phyloP scores from a whole-genome alignment of 1,140 invertebrate species.

The Aradophagus sp. region DNA sequence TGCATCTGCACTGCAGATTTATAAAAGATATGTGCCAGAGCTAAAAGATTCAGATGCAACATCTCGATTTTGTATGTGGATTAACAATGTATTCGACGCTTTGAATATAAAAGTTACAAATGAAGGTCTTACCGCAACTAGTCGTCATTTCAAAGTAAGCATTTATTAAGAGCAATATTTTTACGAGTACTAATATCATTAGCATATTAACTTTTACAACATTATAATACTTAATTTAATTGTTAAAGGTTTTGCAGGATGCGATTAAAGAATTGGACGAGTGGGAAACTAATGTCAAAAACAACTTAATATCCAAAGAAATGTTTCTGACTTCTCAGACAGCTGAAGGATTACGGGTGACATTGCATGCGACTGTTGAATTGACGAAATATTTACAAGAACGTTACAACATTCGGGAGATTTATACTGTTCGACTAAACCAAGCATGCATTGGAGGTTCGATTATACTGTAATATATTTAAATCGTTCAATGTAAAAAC shows the following conservation, averaged over 20 bases:
- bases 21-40: background rate
- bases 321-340: conserved; percentile 5
- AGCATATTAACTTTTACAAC: too few species aligned
- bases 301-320: background rate
- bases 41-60: background rate
- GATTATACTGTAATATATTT: background rate
- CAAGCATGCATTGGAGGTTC: conserved; percentile 10
- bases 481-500: background rate
- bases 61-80: background rate
- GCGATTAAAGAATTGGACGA: background rate
- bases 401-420: background rate
- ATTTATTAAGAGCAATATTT: background rate
- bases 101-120: background rate
- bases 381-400: background rate
- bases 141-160: background rate
- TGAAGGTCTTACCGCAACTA: background rate
- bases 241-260: background rate
- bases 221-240: too few species aligned
- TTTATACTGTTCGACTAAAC: background rate
- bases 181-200: too few species aligned
- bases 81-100: background rate
- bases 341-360: conserved; percentile 2
- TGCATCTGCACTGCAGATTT: background rate
- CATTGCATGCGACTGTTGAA: background rate
- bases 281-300: conserved; percentile 5